phyloP scores from a whole-genome alignment of 2,888 invertebrate species.

The Nymphalis urticae region DNA sequence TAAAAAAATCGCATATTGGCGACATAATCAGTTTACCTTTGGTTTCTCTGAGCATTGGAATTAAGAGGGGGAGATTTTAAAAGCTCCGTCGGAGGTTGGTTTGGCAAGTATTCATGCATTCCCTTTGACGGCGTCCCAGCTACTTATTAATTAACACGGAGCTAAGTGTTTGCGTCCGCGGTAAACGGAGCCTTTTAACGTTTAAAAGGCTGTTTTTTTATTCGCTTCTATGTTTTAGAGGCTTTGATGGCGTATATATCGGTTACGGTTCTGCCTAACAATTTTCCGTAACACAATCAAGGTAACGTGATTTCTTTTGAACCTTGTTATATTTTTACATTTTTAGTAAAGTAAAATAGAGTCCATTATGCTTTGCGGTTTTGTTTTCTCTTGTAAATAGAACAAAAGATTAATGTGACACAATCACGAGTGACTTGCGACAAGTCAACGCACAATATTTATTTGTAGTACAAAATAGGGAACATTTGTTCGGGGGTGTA shows the following conservation, averaged over 20 bases:
- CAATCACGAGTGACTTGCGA: slow-evolving; percentile 44
- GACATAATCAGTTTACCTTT: slow-evolving; percentile 76
- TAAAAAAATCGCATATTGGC: slow-evolving; percentile 70
- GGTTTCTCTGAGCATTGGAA: slow-evolving; percentile 72
- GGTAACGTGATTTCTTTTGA: slow-evolving; percentile 44
- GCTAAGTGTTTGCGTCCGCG: slow-evolving; percentile 81
- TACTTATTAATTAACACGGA: slow-evolving; percentile 80
- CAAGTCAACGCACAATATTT: slow-evolving; percentile 68
- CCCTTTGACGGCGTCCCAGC: slow-evolving; percentile 79
- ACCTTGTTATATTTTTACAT: slow-evolving; percentile 42
- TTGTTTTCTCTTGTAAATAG: slow-evolving; percentile 19
- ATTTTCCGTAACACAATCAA: slow-evolving; percentile 68
- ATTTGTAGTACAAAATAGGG: slow-evolving; percentile 51
- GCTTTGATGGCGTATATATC: slow-evolving; percentile 70
- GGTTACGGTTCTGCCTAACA: slow-evolving; percentile 67
- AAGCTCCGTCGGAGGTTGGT: slow-evolving; percentile 73
- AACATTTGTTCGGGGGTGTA: slow-evolving; percentile 78
- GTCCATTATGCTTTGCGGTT: not conserved
- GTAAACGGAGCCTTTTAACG: slow-evolving; percentile 80
- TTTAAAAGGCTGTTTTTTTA: slow-evolving; percentile 76
- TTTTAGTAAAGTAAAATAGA: slow-evolving; percentile 25
- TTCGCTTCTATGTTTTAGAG: slow-evolving; percentile 67
- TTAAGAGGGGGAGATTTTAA: slow-evolving; percentile 77
- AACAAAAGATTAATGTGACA: slow-evolving; percentile 34
- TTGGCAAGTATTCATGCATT: slow-evolving; percentile 80